Conservation (phyloP, 2,888 invertebrate genomes). For the Liodrosophila aerea region DNA sequence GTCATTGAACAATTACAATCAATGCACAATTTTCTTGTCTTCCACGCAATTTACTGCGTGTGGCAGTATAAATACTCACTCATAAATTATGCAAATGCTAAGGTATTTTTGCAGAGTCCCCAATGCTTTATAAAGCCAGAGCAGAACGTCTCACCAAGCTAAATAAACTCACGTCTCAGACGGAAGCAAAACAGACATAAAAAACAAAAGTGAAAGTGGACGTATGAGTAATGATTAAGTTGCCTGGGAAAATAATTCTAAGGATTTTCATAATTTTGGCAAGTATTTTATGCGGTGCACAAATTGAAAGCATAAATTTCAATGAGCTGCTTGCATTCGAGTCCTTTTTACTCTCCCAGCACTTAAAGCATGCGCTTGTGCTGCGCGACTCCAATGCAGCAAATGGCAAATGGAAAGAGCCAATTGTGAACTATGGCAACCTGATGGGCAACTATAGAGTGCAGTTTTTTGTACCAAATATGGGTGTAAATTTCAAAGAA, state of each 20-base stretch:
- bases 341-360: slow-evolving; percentile 71
- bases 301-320: slow-evolving; percentile 75
- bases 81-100: slow-evolving; percentile 62
- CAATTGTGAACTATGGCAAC: slow-evolving; percentile 42
- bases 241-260: slow-evolving; percentile 70
- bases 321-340: slow-evolving; percentile 70
- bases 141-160: slow-evolving; percentile 5
- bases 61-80: slow-evolving; percentile 24
- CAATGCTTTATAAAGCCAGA: slow-evolving; percentile 47
- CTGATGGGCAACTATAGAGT: slow-evolving; percentile 62
- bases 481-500: slow-evolving; percentile 46
- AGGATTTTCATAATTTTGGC: slow-evolving; percentile 66
- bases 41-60: slow-evolving; percentile 44
- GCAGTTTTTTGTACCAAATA: slow-evolving; percentile 57
- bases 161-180: slow-evolving; percentile 3
- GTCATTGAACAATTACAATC: slow-evolving; percentile 23
- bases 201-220: slow-evolving; percentile 47
- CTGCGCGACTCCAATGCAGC: slow-evolving; percentile 29
- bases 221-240: slow-evolving; percentile 72
- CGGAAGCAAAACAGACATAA: slow-evolving; percentile 10
- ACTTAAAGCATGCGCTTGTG: slow-evolving; percentile 74
- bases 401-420: slow-evolving; percentile 17
- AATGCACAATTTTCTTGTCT: slow-evolving; percentile 62
- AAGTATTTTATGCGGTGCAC: slow-evolving; percentile 51
- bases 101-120: slow-evolving; percentile 6